Evolutionary conservation across 1,140 invertebrate species (phyloP), one percentile per base, ranked within the genome.

Genomic region (Drosophila pectinifera): DNA sequence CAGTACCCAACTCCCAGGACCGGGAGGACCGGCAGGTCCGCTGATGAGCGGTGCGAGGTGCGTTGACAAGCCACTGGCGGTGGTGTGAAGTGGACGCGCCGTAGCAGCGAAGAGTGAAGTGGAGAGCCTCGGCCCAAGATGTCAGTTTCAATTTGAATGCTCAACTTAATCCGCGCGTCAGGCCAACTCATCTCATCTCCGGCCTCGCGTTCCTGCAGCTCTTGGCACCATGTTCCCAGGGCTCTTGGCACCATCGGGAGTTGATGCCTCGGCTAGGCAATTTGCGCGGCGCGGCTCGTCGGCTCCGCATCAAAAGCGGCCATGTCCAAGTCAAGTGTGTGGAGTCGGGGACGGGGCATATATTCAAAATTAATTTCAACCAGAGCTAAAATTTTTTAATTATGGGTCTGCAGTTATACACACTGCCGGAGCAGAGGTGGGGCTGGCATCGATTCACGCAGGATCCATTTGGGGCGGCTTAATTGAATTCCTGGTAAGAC

Each of bases 71-170:
- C 49, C 13, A 53, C 49, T 51, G 48, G 48, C 48, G 48, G 48
- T 51, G 48, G 48, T 63, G 70, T 73, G 64, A 41, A 69, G 70
- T 73, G 64, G 46, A 69, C 48, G 48, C 28, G 28, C 28, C 48
- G 34, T 28, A 28, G 13, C 49, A n/a, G 69, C 11, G 28, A 24
- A 45, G 41, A 46, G 54, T n/a, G n/a, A n/a, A n/a, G n/a, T n/a
- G n/a, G n/a, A n/a, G n/a, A n/a, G 73, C 65, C 41, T 45, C 38
- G 73, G 73, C 53, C 53, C 55, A 68, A 55, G 62, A 78, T 83
- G 83, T 89, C 84, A 89, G 80, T 83, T 89, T 89, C 84, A 89
- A 89, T 89, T 89, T 89, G 84, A 89, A 89, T 89, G 85, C 84
- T 89, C 84, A 89, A 84, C 84, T 89, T 89, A 89, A 89, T 89